These are phyloP conservation scores for Omphaloscelis lunosa DNA, from an alignment of 2,888 invertebrate species.

Conservation along the genomic window DNA sequence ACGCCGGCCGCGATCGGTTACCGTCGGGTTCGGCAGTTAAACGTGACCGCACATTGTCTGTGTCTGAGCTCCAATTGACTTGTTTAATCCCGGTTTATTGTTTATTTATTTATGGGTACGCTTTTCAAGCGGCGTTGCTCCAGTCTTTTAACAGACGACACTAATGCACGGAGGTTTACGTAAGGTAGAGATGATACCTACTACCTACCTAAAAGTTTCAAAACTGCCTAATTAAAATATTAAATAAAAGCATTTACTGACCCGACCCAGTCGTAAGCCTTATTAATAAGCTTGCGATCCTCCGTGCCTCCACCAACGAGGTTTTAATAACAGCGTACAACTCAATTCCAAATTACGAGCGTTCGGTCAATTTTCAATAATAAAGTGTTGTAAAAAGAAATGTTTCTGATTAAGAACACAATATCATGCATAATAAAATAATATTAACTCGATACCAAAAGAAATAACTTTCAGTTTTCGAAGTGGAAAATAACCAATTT, in stretches of 20 bases:
- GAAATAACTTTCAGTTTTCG: conserved; percentile 82
- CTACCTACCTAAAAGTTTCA: not conserved
- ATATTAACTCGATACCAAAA: conserved; percentile 83
- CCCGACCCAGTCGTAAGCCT: conserved; percentile 34
- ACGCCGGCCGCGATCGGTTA: conserved; percentile 86
- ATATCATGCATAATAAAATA: conserved; percentile 88
- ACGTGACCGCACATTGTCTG: conserved; percentile 89
- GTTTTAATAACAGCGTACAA: conserved; percentile 69
- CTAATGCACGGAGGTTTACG: not conserved
- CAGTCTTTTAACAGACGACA: conserved; percentile 14
- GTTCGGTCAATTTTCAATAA: conserved; percentile 74
- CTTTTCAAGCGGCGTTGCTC: conserved; percentile 62
- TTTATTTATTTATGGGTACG: conserved; percentile 85
- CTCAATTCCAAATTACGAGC: conserved; percentile 71
- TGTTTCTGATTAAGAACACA: conserved; percentile 80
- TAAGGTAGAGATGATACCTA: not conserved
- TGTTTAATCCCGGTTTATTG: conserved; percentile 89
- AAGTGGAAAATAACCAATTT: conserved; percentile 90
- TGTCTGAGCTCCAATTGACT: conserved; percentile 86
- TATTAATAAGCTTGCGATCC: conserved; percentile 63
- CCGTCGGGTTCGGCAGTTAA: conserved; percentile 86
- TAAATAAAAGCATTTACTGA: conserved; percentile 39
- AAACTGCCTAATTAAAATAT: conserved; percentile 21
- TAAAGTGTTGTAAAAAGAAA: conserved; percentile 74
- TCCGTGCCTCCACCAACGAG: conserved; percentile 32